Evolutionary conservation across 2,797 vertebrate species (phyloP), one percentile per base, ranked within the genome.

Genomic region (Micrastur ruficollis): DNA sequence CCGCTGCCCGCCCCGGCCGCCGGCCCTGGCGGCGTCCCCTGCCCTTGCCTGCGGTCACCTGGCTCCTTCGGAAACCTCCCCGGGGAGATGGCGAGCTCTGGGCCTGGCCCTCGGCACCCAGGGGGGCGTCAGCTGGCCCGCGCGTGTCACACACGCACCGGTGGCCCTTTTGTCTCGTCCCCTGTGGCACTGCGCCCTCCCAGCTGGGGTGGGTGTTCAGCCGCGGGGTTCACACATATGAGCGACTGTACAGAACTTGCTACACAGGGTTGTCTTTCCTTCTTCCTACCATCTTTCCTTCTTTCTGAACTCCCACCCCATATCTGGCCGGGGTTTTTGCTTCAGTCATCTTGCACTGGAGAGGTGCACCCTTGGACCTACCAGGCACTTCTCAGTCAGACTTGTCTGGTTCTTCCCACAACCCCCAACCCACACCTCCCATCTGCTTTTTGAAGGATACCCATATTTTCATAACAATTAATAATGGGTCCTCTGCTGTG

Each of bases 271-370:
- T 49, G 42, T 58, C 29, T 40, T 76, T 52, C 12, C 46, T 68
- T 36, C 44, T 70, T 62, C 14, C 3, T 31, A 40, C 9, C n/a
- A 25, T 12, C 25, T 62, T 66, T 46, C 26, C 11, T 20, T 90
- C 23, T 42, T 56, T 63, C 63, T 29, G 9, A n/a, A 87, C 23
- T 66, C 59, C 11, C 10, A 32, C 40, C 32, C 5, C 18, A 2
- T 49, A 44, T 7, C 49, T 44, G 36, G 13, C 19, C 0, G 0
- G 14, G 13, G 3, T 2, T 59, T 67, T 89, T 68, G 7, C 42
- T 76, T 73, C 55, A 56, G 49, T 22, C 16, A 9, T 26, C 49
- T 68, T 38, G 49, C 42, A 17, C 10, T 20, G 63, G 44, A 34
- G 17, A 27, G 23, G 12, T n/a, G 9, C 19, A 26, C 27, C 31